phyloP scores from a whole-genome alignment of 2,797 vertebrate species.

The Sebastes minor region DNA sequence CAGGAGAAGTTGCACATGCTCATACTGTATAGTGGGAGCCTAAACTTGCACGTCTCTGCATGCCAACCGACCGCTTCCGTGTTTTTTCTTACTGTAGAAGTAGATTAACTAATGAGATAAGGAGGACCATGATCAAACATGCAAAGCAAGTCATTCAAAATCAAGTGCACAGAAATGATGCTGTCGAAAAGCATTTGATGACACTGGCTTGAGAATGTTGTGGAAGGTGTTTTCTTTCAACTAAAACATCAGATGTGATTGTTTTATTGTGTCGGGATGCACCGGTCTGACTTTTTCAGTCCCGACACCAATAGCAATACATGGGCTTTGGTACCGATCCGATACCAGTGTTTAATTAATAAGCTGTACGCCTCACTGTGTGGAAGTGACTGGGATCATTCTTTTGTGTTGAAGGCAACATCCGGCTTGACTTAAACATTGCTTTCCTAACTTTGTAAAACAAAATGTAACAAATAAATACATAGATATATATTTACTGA shows the following conservation, averaged over 20 bases:
- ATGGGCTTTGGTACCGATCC: too few relatives aligned
- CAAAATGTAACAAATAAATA: too few relatives aligned
- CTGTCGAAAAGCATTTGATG: neutral
- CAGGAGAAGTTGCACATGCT: constrained; percentile 24
- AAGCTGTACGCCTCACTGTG: too few relatives aligned
- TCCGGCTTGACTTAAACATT: neutral
- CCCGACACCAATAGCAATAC: too few relatives aligned
- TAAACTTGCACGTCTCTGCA: constrained; percentile 7
- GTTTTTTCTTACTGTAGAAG: constrained; percentile 18
- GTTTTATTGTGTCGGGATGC: neutral
- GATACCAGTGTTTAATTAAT: too few relatives aligned
- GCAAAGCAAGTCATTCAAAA: constrained; percentile 19
- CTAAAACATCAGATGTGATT: neutral
- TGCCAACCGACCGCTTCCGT: constrained; percentile 8
- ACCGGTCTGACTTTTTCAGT: too few relatives aligned
- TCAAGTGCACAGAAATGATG: constrained; percentile 9
- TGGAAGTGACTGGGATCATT: too few relatives aligned
- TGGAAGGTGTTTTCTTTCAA: neutral
- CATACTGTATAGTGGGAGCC: neutral
- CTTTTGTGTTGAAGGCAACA: too few relatives aligned
- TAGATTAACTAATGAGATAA: constrained; percentile 38
- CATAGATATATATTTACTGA: too few relatives aligned
- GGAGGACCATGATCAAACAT: constrained; percentile 28
- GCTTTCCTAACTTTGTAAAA: too few relatives aligned
- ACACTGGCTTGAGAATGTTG: neutral